Conservation (phyloP, 2,888 invertebrate species). For the Prosopocoilus inquinatus region DNA sequence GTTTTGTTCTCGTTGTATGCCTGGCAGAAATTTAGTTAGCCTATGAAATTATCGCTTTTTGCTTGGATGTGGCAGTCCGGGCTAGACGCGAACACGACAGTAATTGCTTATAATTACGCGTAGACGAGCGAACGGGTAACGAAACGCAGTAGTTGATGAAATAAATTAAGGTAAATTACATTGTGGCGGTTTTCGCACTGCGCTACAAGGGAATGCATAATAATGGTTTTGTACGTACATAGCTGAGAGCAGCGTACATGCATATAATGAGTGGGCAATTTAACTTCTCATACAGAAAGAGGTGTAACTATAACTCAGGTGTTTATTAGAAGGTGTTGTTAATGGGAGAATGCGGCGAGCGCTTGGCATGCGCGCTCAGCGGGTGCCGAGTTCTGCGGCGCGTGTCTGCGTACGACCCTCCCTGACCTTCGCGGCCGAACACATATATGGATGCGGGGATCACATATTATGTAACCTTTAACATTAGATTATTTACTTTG, state of each 20-base stretch:
- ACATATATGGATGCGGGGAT: not conserved
- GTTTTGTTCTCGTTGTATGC: too few relatives aligned
- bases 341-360: slow-evolving; percentile 29
- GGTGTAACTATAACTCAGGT: slow-evolving; percentile 29
- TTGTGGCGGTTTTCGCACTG: too few relatives aligned
- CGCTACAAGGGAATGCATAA: not conserved
- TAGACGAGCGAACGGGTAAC: too few relatives aligned
- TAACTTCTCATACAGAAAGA: slow-evolving; percentile 27
- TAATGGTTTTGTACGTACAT: slow-evolving; percentile 14
- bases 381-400: slow-evolving; percentile 27
- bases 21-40: too few relatives aligned
- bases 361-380: slow-evolving; percentile 30
- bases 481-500: too few relatives aligned
- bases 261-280: slow-evolving; percentile 24
- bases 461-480: too few relatives aligned
- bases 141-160: too few relatives aligned
- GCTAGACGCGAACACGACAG: too few relatives aligned
- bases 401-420: slow-evolving; percentile 29
- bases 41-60: too few relatives aligned
- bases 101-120: too few relatives aligned
- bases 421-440: slow-evolving; percentile 23
- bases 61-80: too few relatives aligned
- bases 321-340: slow-evolving; percentile 31
- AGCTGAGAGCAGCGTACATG: slow-evolving; percentile 9
- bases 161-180: too few relatives aligned